Conservation (phyloP, 2,888 invertebrate genomes). For the Mechanitis mazaeus region DNA sequence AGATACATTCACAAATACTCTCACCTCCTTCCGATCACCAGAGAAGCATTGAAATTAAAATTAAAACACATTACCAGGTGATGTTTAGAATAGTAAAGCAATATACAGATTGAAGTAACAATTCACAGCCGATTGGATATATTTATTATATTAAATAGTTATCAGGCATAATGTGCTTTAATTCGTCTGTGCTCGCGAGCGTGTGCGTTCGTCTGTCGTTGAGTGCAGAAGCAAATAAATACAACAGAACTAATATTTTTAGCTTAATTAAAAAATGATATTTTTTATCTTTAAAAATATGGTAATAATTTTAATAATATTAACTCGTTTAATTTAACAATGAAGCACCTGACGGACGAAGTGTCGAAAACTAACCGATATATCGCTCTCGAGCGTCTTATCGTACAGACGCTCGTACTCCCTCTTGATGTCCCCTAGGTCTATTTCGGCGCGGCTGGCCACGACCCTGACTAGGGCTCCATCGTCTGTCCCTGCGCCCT, state of each 20-base stretch:
- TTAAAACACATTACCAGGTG: constrained; percentile 53
- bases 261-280: no score
- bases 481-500: constrained; percentile 85
- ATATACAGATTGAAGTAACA: constrained; percentile 37
- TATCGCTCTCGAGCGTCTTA: constrained; percentile 80
- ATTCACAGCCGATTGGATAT: constrained; percentile 34
- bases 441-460: constrained; percentile 80
- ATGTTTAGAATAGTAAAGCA: constrained; percentile 31
- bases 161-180: constrained; percentile 47
- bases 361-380: constrained; percentile 65
- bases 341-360: constrained; percentile 16
- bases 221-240: not conserved
- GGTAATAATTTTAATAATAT: no score
- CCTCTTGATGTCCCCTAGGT: constrained; percentile 81
- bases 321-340: no score
- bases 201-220: not conserved
- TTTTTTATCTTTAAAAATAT: no score
- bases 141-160: constrained; percentile 31
- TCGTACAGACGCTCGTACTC: constrained; percentile 83
- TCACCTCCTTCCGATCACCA: constrained; percentile 64
- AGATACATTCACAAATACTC: constrained; percentile 26
- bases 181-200: constrained; percentile 22
- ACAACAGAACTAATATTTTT: not conserved
- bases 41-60: constrained; percentile 32
- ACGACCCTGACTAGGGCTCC: constrained; percentile 80